These are phyloP conservation scores for Macrosoma leucophasiata DNA, from an alignment of 2,888 invertebrate genomes.

Conservation along the genomic window DNA sequence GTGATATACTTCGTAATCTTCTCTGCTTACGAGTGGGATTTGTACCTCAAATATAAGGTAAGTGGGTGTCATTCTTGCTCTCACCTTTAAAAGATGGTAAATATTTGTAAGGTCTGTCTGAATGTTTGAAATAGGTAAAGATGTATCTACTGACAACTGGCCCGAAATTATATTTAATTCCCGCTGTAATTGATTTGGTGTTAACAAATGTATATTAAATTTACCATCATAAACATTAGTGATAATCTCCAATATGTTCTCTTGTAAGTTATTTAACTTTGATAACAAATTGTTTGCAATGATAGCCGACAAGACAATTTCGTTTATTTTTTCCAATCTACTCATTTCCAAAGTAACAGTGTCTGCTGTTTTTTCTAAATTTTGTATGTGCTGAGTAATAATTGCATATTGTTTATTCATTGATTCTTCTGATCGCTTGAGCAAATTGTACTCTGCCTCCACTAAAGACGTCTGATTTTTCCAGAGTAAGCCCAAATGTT, in stretches of 20 bases:
- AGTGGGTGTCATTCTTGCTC: constrained; percentile 14
- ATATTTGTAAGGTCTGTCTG: constrained; percentile 4
- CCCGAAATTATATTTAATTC: background rate
- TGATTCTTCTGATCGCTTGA: constrained; percentile 5
- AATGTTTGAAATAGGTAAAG: constrained; percentile 2
- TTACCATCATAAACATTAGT: constrained; percentile 3
- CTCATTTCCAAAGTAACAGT: constrained; percentile 1
- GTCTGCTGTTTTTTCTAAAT: constrained; percentile 3
- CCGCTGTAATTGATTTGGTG: constrained; percentile 3
- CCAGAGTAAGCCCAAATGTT: constrained; percentile 3
- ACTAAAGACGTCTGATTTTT: constrained; percentile 9
- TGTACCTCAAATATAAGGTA: constrained; percentile 17
- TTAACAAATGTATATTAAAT: constrained; percentile 3
- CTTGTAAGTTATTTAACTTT: constrained; percentile 1
- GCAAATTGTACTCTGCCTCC: constrained; percentile 5
- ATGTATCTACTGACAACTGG: constrained; percentile 1
- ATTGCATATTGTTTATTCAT: constrained; percentile 7
- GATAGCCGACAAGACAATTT: background rate
- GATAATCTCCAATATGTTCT: constrained; percentile 1
- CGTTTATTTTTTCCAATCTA: background rate
- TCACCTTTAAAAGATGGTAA: constrained; percentile 15
- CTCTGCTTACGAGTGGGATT: constrained; percentile 16
- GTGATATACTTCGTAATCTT: no score
- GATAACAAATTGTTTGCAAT: background rate
- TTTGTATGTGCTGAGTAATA: no score